Evolutionary conservation across 2,797 vertebrate species (phyloP), one percentile per base, ranked within the genome.

Genomic region (Enteromius fasciolatus): DNA sequence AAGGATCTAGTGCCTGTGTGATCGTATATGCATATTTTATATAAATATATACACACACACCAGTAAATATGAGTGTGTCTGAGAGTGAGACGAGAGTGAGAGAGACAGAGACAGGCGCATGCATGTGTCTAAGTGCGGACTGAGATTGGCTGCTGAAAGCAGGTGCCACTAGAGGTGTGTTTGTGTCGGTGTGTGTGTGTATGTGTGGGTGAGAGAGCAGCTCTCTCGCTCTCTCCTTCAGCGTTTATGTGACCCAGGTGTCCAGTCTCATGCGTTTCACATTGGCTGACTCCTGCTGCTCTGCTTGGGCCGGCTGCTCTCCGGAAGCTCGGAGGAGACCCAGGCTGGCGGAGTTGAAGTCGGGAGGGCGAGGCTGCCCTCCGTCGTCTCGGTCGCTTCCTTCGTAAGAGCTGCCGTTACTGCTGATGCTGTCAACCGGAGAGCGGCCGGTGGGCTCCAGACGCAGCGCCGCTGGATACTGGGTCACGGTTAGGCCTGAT

Each of bases 181-280:
- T 67, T 83, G 67, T 69, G 68, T 77, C 67, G 12, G 28, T 76
- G 59, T 70, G 59, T 64, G 64, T 84, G 59, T 64, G 57, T 84
- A 73, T 52, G 61, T 17, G 67, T 31, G 52, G 41, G 81, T 82
- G 73, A 74, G 77, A 74, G 61, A 70, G 75, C 59, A 74, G 23
- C 69, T 87, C 87, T 86, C 0, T 88, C 79, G 63, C 72, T 12
- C 0, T 46, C 75, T 59, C 17, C 70, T 76, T 80, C 5, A 57
- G 85, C 23, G 81, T 92, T 93, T 96, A 98, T 96, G 97, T 97
- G 89, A 97, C 97, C 97, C 97, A 98, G 88, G 96, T 84, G 80
- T 98, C 97, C 88, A 98, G 92, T 86, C 97, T 95, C 96, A 98
- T 96, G 87, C 97, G 96, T 92, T 99, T 99, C 69, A 97, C 94